phyloP scores from a whole-genome alignment of 1,140 invertebrate genomes.

The Scaptomyza montana region DNA sequence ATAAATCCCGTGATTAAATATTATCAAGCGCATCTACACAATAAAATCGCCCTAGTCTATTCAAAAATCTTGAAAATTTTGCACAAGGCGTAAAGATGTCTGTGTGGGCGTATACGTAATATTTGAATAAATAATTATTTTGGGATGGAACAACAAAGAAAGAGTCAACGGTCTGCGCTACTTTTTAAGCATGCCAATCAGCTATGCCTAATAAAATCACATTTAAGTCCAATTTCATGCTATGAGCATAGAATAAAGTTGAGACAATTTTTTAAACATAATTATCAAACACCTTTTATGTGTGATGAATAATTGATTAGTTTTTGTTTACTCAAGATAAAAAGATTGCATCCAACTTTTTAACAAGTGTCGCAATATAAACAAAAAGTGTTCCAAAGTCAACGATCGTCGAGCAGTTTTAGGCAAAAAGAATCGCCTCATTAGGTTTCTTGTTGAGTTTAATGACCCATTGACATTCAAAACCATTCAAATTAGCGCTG shows the following conservation, averaged over 20 bases:
- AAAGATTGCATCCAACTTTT: neutral
- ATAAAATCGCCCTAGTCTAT: neutral
- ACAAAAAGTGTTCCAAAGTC: too few species aligned
- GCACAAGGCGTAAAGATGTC: neutral
- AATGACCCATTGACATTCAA: conserved; percentile 51
- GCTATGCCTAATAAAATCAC: conserved; percentile 53
- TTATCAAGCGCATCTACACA: neutral
- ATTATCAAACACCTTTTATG: conserved; percentile 20
- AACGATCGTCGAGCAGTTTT: conserved; percentile 6
- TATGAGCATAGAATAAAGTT: conserved; percentile 34
- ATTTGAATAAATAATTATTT: conserved; percentile 21
- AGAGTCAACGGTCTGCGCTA: conserved; percentile 16
- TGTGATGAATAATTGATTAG: neutral
- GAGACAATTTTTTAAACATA: conserved; percentile 1
- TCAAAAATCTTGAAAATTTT: neutral
- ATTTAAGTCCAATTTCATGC: conserved; percentile 29
- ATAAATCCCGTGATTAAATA: conserved; percentile 1
- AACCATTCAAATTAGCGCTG: conserved; percentile 39
- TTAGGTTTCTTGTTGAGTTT: conserved; percentile 35
- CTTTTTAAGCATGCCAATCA: conserved; percentile 55
- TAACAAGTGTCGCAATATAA: too few species aligned
- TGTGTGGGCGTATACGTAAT: conserved; percentile 41
- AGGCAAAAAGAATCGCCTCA: conserved; percentile 1
- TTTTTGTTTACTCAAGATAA: neutral
- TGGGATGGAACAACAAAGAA: neutral